Evolutionary conservation across 1,140 invertebrate genomes (phyloP).

Genomic region (Steinernema khuongi): DNA sequence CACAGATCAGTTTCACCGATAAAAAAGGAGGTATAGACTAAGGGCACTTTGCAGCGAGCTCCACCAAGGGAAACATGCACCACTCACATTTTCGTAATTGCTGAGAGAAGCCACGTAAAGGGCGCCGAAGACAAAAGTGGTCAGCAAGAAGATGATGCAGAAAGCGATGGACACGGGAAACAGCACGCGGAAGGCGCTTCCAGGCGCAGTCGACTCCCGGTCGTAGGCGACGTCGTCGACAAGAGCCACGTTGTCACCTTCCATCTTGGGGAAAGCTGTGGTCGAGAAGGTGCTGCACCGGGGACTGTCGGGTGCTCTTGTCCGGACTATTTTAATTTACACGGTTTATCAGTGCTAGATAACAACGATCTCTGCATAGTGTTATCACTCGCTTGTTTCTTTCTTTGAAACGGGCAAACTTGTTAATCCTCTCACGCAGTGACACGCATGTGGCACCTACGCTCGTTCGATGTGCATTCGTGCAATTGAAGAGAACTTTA

Average conservation of each 20-base stretch:
- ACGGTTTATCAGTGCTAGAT: neutral
- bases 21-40: too few species aligned
- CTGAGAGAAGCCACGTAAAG: neutral
- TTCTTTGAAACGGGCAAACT: neutral
- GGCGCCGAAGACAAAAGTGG: neutral
- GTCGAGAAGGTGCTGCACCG: neutral
- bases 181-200: neutral
- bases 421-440: neutral
- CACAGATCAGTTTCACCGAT: too few species aligned
- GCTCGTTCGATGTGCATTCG: too few species aligned
- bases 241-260: neutral
- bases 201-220: neutral
- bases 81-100: too few species aligned
- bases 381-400: neutral
- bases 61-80: too few species aligned
- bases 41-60: too few species aligned
- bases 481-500: too few species aligned
- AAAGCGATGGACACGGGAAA: constrained; percentile 5
- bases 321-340: neutral
- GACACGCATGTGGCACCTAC: too few species aligned
- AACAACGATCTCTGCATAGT: neutral
- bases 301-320: neutral
- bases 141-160: neutral
- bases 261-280: neutral
- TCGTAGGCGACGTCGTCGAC: neutral